Percentiles rank a stretch among this genome's conserved stretches.
Conservation (phyloP, 2,113 vertebrate genomes). For the Ornithorhynchus anatinus region DNA sequence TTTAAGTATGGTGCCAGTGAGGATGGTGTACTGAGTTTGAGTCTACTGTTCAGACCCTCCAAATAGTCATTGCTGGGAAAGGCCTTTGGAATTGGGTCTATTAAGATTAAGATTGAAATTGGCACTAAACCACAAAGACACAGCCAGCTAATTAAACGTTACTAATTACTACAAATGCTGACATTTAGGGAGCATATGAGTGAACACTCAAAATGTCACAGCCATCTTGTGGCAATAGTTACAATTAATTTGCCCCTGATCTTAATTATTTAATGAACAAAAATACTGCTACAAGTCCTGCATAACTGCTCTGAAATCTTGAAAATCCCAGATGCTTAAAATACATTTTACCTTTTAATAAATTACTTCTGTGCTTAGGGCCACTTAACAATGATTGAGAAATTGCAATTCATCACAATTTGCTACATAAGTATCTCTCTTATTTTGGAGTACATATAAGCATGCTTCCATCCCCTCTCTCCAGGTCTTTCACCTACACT, state of each 20-base stretch:
- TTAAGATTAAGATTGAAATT: conserved; percentile 10
- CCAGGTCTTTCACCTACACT: conserved; percentile 5
- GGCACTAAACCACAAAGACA: not conserved
- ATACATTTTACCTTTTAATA: not conserved
- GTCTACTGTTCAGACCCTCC: not conserved
- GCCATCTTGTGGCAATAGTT: not conserved
- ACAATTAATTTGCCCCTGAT: conserved; percentile 14
- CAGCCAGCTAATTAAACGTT: conserved; percentile 9
- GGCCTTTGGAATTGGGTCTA: not conserved
- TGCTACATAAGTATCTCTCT: too few species aligned
- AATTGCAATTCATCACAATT: too few species aligned
- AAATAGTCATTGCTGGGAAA: conserved; percentile 4
- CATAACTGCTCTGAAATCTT: not conserved
- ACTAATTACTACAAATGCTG: conserved; percentile 30
- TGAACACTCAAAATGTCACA: conserved; percentile 16
- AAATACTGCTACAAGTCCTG: not conserved
- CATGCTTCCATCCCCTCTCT: not conserved
- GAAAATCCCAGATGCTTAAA: conserved; percentile 6
- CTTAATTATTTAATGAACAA: not conserved
- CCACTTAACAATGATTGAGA: too few species aligned
- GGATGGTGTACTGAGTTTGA: not conserved
- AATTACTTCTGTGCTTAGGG: not conserved
- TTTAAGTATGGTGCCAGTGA: not conserved
- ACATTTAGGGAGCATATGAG: conserved; percentile 39
- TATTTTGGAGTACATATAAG: not conserved